phyloP scores from a whole-genome alignment of 1,140 invertebrate genomes.

The Drosophila elegans region DNA sequence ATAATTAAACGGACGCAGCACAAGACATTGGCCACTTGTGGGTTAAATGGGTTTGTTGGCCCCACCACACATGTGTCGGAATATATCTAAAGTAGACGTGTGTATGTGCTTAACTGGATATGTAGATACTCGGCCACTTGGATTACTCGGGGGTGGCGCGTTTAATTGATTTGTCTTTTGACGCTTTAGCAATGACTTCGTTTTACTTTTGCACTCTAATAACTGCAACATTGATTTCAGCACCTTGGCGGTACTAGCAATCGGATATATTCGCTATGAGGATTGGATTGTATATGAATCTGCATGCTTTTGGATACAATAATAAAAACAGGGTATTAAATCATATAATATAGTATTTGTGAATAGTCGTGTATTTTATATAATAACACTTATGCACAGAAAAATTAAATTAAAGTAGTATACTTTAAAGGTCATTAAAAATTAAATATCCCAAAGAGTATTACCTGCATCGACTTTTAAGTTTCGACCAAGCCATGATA shows the following conservation, averaged over 20 bases:
- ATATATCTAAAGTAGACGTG: not conserved
- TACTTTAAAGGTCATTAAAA: not conserved
- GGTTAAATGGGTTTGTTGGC: conserved; percentile 80
- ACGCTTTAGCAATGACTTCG: conserved; percentile 68
- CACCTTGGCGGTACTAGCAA: conserved; percentile 17
- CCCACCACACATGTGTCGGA: conserved; percentile 13
- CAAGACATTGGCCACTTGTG: conserved; percentile 75
- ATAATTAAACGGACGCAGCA: conserved; percentile 72
- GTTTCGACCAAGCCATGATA: not conserved
- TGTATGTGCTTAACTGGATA: not conserved
- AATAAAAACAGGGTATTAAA: no score
- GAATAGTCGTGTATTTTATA: no score
- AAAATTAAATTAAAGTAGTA: no score
- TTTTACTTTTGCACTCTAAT: conserved; percentile 73
- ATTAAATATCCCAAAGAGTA: conserved; percentile 1
- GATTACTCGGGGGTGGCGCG: conserved; percentile 3
- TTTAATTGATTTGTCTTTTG: conserved; percentile 62
- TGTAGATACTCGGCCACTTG: conserved; percentile 12
- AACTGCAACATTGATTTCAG: conserved; percentile 75
- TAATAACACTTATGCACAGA: no score
- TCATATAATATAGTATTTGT: no score
- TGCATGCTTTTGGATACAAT: no score
- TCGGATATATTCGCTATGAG: conserved; percentile 5
- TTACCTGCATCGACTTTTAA: not conserved
- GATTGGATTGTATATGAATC: not conserved